These are phyloP conservation scores for Psilopogon haemacephalus DNA, from an alignment of 2,113 vertebrate species.

Conservation along the genomic window DNA sequence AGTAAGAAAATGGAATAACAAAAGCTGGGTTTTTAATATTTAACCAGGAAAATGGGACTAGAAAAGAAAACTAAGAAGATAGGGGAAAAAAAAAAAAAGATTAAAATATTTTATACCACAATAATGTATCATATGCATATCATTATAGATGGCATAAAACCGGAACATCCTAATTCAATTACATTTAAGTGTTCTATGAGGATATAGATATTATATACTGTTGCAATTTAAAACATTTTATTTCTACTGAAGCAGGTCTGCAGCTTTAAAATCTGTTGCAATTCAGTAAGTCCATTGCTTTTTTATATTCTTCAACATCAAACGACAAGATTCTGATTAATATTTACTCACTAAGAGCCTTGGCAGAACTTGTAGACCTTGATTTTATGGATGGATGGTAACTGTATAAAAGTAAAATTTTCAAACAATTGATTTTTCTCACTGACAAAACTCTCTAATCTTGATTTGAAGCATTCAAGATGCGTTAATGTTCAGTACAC, in stretches of 20 bases:
- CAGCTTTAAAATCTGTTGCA: neutral
- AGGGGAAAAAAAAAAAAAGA: neutral
- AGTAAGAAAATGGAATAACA: neutral
- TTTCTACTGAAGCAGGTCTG: neutral
- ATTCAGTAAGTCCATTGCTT: neutral
- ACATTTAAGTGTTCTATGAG: neutral
- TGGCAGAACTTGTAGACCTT: neutral
- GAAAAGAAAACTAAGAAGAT: neutral
- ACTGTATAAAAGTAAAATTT: neutral
- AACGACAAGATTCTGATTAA: constrained; percentile 12
- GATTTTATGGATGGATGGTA: neutral
- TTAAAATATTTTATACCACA: neutral
- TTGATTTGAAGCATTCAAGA: neutral
- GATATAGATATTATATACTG: neutral
- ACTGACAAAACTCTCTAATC: neutral
- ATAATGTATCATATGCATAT: neutral
- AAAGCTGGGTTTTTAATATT: neutral
- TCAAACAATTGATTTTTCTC: neutral
- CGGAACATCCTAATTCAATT: neutral
- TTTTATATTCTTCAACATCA: neutral
- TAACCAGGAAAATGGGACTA: neutral
- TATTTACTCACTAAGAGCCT: neutral
- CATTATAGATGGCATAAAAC: neutral
- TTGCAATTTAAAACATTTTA: neutral
- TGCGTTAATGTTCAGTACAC: neutral